These are phyloP conservation scores for Stegophylla sp. DNA, from an alignment of 2,888 invertebrate genomes.

Conservation along the genomic window DNA sequence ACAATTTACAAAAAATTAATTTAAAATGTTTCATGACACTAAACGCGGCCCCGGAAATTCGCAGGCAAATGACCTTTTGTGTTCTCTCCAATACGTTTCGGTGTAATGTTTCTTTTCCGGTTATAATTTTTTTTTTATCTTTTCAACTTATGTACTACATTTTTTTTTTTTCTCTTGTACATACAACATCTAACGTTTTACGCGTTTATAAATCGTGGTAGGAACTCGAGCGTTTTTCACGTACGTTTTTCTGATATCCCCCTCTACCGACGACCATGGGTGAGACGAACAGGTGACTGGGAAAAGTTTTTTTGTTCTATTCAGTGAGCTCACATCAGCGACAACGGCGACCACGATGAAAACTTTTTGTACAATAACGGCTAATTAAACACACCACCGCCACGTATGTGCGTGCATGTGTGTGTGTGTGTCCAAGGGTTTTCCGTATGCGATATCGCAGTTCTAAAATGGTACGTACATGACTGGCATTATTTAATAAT, in stretches of 20 bases:
- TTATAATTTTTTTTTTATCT: slow-evolving; percentile 13
- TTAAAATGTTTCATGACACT: too few species aligned
- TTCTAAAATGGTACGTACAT: background rate
- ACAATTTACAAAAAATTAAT: too few species aligned
- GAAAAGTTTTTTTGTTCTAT: slow-evolving; percentile 38
- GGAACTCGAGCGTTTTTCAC: slow-evolving; percentile 17
- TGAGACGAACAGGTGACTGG: background rate
- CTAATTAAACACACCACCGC: slow-evolving; percentile 46
- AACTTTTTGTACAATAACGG: slow-evolving; percentile 49
- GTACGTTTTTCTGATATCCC: background rate
- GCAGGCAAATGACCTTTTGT: too few species aligned
- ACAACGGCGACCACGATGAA: slow-evolving; percentile 11
- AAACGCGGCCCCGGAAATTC: background rate
- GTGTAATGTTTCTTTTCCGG: too few species aligned
- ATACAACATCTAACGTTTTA: background rate
- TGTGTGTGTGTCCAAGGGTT: slow-evolving; percentile 26
- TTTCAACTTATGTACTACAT: too few species aligned
- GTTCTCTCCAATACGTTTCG: too few species aligned
- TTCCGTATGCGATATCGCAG: background rate
- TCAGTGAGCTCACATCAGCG: slow-evolving; percentile 11
- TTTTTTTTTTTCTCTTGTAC: background rate
- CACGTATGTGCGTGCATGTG: slow-evolving; percentile 8
- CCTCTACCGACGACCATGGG: background rate
- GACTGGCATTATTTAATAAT: background rate
- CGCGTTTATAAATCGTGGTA: background rate